Base-by-base conservation (phyloP, 2,797 vertebrate species). In the Kryptopterus vitreolus region DNA sequence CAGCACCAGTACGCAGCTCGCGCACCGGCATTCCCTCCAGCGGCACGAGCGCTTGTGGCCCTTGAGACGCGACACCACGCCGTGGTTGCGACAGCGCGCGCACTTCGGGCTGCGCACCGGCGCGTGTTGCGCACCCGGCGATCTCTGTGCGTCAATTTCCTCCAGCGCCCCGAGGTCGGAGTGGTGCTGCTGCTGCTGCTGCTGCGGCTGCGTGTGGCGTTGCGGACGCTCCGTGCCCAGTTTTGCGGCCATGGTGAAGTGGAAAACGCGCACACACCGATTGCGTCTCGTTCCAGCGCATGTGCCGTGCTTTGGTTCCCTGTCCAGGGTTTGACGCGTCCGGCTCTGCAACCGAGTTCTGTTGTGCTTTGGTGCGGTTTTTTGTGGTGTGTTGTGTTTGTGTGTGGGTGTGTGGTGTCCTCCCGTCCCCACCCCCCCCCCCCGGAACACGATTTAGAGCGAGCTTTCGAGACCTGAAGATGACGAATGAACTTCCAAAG, bases 41-140 rank as follows among this genome's bases (percentile, higher is more conserved):
- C 93, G 92, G 84, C 91, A 94, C 87, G 92, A 88, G 81, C 93
- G 93, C 83, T 95, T 94, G 92, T 95, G 93, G 81, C 93, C 94
- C 82, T 94, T 94, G 76, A 95, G 81, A 61, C 94, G 92, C 77
- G 94, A 95, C 3, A 92, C 92, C 33, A 91, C 90, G 38, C 88
- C 89, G 85, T 92, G 92, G 83, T 92, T 91, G 38, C 92, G 78
- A 78, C 91, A 92, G 76, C 92, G 90, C 22, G 91, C 92, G 72
- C 91, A 92, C 87, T 92, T 92, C 29, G 91, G 92, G 66, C 90
- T 92, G 4, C 91, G 91, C 85, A 86, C 82, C 82, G 87, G 57
- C 80, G 84, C 63, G 71, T 81, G 81, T 85, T 87, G 68, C 50
- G 73, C 29, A 0, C 85, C 57, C 77, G 81, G 81, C 35, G 18